These are phyloP conservation scores for Sapayoa aenigma DNA, from an alignment of 2,113 vertebrate species.

Conservation along the genomic window DNA sequence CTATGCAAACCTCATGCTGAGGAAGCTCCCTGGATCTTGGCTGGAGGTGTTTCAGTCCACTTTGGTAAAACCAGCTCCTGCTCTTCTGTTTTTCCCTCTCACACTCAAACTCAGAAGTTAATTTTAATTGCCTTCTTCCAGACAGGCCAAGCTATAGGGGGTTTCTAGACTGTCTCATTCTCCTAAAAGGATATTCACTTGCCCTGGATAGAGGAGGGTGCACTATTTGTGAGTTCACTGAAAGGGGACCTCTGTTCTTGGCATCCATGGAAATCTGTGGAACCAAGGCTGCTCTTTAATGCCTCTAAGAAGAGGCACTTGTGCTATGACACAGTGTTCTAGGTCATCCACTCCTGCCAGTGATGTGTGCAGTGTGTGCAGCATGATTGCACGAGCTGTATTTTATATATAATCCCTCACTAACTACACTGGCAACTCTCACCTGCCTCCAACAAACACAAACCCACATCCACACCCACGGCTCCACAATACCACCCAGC, in stretches of 20 bases:
- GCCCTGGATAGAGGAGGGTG: not conserved
- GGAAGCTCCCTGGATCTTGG: not conserved
- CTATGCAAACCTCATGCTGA: constrained; percentile 26
- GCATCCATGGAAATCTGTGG: not conserved
- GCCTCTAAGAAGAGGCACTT: not conserved
- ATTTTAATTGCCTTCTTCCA: not conserved
- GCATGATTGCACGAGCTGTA: not conserved
- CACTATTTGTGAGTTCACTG: not conserved
- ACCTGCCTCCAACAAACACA: not conserved
- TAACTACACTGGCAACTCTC: not conserved
- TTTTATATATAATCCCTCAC: not conserved
- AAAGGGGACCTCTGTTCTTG: not conserved
- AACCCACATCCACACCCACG: not conserved
- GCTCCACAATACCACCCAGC: not conserved
- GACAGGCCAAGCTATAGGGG: accelerated
- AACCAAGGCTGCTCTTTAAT: not conserved
- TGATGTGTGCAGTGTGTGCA: not conserved
- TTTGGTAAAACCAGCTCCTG: not conserved
- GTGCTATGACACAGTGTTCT: not conserved
- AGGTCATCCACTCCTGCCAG: not conserved
- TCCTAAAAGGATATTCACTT: not conserved
- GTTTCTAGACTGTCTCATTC: not conserved
- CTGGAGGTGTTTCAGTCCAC: not conserved
- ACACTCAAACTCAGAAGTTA: not conserved
- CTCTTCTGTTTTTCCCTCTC: not conserved